A percentile compares a stretch with the other conserved stretches of the same genome.
Conservation (phyloP, 2,888 invertebrate species). For the Dichetophora obliterata region DNA sequence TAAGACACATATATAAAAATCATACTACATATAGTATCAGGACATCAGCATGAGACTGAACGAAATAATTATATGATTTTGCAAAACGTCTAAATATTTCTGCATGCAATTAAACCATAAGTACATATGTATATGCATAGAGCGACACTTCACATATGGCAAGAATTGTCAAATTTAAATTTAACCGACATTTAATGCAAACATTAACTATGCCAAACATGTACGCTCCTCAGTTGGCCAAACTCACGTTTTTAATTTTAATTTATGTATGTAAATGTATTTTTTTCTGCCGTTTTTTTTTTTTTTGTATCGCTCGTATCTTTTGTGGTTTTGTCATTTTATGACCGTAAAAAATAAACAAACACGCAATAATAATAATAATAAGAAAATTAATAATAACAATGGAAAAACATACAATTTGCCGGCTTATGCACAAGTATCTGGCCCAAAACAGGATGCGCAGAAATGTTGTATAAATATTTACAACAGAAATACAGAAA, state of each 20-base stretch:
- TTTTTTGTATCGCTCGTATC: not conserved
- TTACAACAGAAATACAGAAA: not conserved
- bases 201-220: constrained; percentile 8
- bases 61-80: no score
- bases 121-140: no score
- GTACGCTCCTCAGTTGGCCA: not conserved
- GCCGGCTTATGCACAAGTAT: not conserved
- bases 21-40: no score
- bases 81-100: no score
- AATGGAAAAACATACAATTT: not conserved
- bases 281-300: not conserved
- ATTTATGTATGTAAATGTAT: not conserved
- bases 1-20: no score
- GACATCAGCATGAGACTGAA: no score
- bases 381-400: not conserved
- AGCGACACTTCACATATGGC: no score
- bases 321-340: not conserved
- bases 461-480: not conserved
- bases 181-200: not conserved
- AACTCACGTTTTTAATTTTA: not conserved
- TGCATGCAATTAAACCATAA: no score
- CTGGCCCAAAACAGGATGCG: constrained; percentile 14
- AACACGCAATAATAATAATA: not conserved
- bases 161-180: not conserved
- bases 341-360: not conserved